Percentiles rank a stretch among this genome's conserved stretches.
These are phyloP conservation scores for Sebastes nivosus DNA, from an alignment of 2,797 vertebrate species.

Conservation along the genomic window DNA sequence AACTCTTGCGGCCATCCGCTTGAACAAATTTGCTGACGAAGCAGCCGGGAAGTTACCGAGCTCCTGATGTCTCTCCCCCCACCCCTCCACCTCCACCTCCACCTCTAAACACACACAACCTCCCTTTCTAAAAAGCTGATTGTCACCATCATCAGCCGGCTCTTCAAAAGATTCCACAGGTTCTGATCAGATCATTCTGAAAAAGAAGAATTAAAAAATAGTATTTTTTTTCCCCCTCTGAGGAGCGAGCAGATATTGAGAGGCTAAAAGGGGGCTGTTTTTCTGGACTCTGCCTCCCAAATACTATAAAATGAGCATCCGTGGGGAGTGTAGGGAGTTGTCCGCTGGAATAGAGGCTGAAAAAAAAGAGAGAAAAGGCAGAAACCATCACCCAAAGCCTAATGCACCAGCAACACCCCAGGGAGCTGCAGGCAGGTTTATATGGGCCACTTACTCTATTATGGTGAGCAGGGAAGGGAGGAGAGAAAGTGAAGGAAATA, in stretches of 20 bases:
- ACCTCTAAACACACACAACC: not conserved
- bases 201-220: not conserved
- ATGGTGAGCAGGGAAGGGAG: not conserved
- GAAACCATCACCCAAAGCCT: constrained; percentile 42
- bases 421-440: constrained; percentile 41
- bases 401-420: constrained; percentile 33
- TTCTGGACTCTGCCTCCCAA: constrained; percentile 33
- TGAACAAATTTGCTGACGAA: constrained; percentile 29
- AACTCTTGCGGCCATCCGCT: constrained; percentile 16
- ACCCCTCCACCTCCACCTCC: not conserved
- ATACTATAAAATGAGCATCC: constrained; percentile 32
- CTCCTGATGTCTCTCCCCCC: not conserved
- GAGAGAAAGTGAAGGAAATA: not conserved
- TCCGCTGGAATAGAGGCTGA: constrained; percentile 28
- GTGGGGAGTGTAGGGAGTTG: constrained; percentile 28
- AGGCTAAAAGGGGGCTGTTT: constrained; percentile 8
- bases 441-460: constrained; percentile 51
- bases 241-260: not conserved
- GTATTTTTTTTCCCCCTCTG: not conserved
- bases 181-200: constrained; percentile 15
- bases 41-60: constrained; percentile 7
- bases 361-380: constrained; percentile 11
- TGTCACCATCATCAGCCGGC: not conserved
- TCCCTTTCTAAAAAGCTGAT: not conserved
- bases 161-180: not conserved